phyloP scores from a whole-genome alignment of 2,113 vertebrate species.

The Miniopterus natalensis region DNA sequence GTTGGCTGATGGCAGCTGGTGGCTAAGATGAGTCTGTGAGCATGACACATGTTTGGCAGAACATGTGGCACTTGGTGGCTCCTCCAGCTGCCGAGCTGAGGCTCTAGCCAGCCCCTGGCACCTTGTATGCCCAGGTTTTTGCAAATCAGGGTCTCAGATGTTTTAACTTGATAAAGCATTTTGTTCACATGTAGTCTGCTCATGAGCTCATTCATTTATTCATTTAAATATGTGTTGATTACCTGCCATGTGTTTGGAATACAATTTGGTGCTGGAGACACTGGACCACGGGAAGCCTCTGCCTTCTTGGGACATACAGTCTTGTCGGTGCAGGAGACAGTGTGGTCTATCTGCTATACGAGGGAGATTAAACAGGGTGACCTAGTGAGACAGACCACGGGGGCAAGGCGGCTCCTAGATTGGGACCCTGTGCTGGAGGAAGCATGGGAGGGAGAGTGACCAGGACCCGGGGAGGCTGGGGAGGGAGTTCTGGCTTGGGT shows the following conservation, averaged over 20 bases:
- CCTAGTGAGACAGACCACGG: background rate
- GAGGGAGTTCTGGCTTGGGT: background rate
- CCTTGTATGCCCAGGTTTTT: background rate
- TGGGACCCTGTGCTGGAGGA: background rate
- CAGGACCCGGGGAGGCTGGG: background rate
- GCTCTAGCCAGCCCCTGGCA: background rate
- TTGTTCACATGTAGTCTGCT: background rate
- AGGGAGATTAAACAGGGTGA: background rate
- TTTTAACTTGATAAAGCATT: background rate
- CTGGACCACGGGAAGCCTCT: background rate
- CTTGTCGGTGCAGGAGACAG: background rate
- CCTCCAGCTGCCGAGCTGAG: background rate
- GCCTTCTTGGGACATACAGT: background rate
- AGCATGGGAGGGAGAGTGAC: background rate
- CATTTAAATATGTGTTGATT: background rate
- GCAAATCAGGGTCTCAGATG: background rate
- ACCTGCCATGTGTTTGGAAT: background rate
- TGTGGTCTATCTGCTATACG: background rate
- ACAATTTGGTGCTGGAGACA: background rate
- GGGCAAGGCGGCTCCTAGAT: background rate
- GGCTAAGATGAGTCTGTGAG: background rate
- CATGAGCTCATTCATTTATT: background rate
- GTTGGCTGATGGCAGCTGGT: background rate
- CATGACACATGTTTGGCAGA: background rate
- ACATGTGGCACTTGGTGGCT: background rate